Evolutionary conservation across 2,888 invertebrate genomes (phyloP).

Genomic region (Cerastis leucographa): DNA sequence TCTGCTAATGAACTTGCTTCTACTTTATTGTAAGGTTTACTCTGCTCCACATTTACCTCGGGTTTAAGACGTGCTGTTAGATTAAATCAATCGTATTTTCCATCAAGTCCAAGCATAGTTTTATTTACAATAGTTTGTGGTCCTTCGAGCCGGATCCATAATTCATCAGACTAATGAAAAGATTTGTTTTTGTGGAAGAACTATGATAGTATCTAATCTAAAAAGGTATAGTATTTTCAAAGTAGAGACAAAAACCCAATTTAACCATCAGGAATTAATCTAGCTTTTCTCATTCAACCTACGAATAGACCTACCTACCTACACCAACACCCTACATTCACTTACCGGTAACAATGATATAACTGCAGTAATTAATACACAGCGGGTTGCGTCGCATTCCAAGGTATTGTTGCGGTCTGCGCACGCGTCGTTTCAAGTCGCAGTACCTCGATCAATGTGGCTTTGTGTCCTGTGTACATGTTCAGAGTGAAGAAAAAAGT

Average conservation of each 20-base stretch:
- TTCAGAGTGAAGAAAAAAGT: constrained; percentile 47
- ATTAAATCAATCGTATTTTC: background rate
- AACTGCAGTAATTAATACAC: constrained; percentile 66
- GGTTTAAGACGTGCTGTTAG: background rate
- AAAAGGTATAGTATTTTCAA: background rate
- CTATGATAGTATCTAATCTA: background rate
- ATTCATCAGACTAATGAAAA: background rate
- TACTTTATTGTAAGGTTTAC: constrained; percentile 5
- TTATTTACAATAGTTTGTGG: background rate
- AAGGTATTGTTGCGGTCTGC: constrained; percentile 73
- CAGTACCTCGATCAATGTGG: constrained; percentile 58
- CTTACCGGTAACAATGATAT: constrained; percentile 61
- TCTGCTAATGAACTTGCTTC: constrained; percentile 4
- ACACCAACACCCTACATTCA: constrained; percentile 47
- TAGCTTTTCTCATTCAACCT: background rate
- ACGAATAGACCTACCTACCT: constrained; percentile 10
- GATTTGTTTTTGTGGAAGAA: background rate
- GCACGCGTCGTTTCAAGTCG: constrained; percentile 63
- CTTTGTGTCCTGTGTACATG: constrained; percentile 46
- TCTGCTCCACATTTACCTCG: background rate
- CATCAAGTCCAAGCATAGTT: too few species aligned
- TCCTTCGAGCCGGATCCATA: constrained; percentile 2
- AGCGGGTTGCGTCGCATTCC: constrained; percentile 74
- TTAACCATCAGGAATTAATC: background rate
- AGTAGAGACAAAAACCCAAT: background rate